Evolutionary conservation across 2,888 invertebrate species (phyloP).

Genomic region (Seira ritae): DNA sequence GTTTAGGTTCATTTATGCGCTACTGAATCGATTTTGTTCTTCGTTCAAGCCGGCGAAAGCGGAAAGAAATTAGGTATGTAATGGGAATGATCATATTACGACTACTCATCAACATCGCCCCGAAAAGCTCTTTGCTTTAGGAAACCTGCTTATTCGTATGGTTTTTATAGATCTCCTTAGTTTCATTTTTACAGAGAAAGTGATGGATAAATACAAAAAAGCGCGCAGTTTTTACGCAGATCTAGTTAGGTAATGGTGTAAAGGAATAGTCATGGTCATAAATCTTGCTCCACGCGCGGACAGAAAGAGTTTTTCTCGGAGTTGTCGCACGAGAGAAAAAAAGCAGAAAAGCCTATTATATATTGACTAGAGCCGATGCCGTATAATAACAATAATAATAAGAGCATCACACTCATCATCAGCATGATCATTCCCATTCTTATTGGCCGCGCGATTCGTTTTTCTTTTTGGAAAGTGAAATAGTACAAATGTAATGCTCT

Average conservation of each 20-base stretch:
- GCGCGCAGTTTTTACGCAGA: not conserved
- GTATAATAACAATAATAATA: conserved; percentile 12
- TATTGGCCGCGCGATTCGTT: conserved; percentile 2
- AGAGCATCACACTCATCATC: conserved; percentile 15
- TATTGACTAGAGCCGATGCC: not conserved
- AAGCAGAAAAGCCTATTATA: conserved; percentile 5
- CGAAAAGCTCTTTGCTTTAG: conserved; percentile 20
- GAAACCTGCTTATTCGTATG: conserved; percentile 11
- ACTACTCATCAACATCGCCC: conserved; percentile 19
- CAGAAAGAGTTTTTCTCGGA: not conserved
- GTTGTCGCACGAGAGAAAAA: not conserved
- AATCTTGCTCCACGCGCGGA: conserved; percentile 45
- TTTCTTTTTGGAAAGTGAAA: conserved; percentile 11
- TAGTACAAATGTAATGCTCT: conserved; percentile 12
- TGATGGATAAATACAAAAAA: not conserved
- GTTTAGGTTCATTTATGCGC: no score
- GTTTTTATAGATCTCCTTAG: conserved; percentile 1
- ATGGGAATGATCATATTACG: conserved; percentile 28
- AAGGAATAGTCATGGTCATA: no score
- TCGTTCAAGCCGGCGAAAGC: no score
- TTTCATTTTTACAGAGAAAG: not conserved
- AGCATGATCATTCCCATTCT: no score
- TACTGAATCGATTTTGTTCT: no score
- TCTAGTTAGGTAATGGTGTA: no score
- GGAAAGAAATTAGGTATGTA: no score